These are phyloP conservation scores for Scaptomyza montana DNA, from an alignment of 1,140 invertebrate species.

Conservation along the genomic window DNA sequence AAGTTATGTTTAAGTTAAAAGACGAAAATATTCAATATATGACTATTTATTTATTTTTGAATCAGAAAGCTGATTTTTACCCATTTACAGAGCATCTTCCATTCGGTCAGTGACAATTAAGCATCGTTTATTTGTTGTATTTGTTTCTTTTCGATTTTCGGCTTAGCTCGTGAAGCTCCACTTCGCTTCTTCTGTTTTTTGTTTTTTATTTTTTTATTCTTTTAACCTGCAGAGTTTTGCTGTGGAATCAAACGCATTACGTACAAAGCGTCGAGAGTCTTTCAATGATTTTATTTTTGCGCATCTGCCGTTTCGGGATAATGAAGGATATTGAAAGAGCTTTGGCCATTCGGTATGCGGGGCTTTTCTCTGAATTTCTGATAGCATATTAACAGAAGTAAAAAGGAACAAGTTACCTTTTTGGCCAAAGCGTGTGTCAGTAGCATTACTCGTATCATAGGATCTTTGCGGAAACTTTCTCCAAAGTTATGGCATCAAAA, in stretches of 20 bases:
- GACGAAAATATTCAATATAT: too few relatives aligned
- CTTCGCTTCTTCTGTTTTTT: constrained; percentile 13
- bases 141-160: neutral
- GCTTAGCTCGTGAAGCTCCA: neutral
- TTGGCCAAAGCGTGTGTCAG: constrained; percentile 28
- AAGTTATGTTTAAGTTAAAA: too few relatives aligned
- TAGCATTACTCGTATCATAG: constrained; percentile 27
- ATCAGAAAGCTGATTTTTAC: too few relatives aligned
- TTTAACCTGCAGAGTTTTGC: constrained; percentile 64
- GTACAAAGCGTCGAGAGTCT: constrained; percentile 64
- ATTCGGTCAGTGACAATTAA: neutral
- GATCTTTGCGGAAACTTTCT: constrained; percentile 15
- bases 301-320: constrained; percentile 73
- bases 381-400: constrained; percentile 48
- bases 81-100: neutral
- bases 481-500: constrained; percentile 34
- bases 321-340: constrained; percentile 81
- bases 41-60: too few relatives aligned
- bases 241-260: constrained; percentile 79
- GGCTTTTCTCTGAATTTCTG: constrained; percentile 58
- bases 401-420: constrained; percentile 53
- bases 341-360: constrained; percentile 41
- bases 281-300: constrained; percentile 81
- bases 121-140: neutral
- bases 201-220: constrained; percentile 8